Evolutionary conservation across 2,797 vertebrate genomes (phyloP), one percentile per base, ranked within the genome.

Genomic region (Coregonus sp.): DNA sequence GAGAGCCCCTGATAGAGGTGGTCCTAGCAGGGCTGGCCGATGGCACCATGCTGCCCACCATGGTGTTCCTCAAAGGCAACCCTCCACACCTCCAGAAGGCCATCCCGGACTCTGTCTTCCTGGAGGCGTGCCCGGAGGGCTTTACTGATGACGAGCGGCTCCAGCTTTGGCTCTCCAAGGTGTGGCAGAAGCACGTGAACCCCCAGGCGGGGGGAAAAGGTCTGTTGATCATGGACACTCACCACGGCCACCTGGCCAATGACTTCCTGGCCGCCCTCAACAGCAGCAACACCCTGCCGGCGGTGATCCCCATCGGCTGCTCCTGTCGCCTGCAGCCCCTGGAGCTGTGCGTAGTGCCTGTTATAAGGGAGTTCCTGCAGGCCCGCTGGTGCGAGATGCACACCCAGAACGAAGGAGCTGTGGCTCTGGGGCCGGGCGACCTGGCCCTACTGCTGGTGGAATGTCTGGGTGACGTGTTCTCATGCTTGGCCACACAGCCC

Each of bases 341-440:
- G 2, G 94, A 97, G 0, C 91, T 95, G 4, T 98, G 97, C 31
- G 90, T 97, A 78, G 95, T 93, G 5, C 91, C 95, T 0, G 95
- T 95, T 11, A 87, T 99, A 11, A 90, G 93, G 20, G 95, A 93
- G 76, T 97, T 98, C 86, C 88, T 99, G 15, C 95, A 96, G 87
- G 94, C 92, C 4, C 95, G 96, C n/a, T 99, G 98, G 97, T 92
- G 85, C 14, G 95, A 96, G 72, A 93, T 95, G 74, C 94, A 94
- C n/a, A 89, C 82, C 15, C 87, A 89, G 92, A 83, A 90, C 84
- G 59, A 94, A 76, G 71, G 84, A 85, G 70, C 83, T 86, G 0
- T 84, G 0, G 80, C 82, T 65, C 93, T 95, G 14, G 92, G 92
- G 78, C 85, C 95, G 12, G 92, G 92, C 1, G 89, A 95, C 67